Conservation (phyloP, 2,797 vertebrate species). For the Micropoecilia bifurca region DNA sequence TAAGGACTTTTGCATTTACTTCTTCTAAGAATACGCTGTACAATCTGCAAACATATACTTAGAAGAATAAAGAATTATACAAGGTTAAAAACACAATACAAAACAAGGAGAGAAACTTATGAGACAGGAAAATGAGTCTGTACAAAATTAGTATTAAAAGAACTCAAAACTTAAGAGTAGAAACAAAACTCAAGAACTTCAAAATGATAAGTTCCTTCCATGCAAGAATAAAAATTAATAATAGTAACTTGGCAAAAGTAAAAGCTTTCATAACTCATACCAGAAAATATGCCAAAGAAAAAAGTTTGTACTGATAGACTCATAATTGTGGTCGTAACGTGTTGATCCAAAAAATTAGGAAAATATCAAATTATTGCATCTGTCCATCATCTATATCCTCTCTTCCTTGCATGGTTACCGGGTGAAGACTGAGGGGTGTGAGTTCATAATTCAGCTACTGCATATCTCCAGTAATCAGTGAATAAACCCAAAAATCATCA, state of each 20-base stretch:
- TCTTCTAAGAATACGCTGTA: neutral
- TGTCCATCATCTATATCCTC: no score
- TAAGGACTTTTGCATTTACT: neutral
- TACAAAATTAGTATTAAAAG: neutral
- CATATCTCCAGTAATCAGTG: no score
- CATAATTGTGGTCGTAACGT: no score
- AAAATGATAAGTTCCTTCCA: no score
- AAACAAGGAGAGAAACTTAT: neutral
- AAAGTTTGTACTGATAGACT: neutral
- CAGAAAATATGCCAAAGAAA: neutral
- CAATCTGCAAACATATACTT: neutral
- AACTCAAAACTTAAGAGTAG: neutral
- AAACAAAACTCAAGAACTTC: neutral
- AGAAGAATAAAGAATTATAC: neutral
- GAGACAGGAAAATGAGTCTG: neutral
- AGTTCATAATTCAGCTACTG: no score
- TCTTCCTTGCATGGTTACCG: no score
- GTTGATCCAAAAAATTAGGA: no score
- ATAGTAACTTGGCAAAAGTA: neutral
- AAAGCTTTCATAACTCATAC: neutral
- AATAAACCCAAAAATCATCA: no score
- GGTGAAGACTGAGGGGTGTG: no score
- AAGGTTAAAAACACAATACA: neutral
- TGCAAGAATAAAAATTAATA: neutral
- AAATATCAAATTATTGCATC: no score